Evolutionary conservation across 2,113 vertebrate species (phyloP).

Genomic region (Sturnira hondurensis): DNA sequence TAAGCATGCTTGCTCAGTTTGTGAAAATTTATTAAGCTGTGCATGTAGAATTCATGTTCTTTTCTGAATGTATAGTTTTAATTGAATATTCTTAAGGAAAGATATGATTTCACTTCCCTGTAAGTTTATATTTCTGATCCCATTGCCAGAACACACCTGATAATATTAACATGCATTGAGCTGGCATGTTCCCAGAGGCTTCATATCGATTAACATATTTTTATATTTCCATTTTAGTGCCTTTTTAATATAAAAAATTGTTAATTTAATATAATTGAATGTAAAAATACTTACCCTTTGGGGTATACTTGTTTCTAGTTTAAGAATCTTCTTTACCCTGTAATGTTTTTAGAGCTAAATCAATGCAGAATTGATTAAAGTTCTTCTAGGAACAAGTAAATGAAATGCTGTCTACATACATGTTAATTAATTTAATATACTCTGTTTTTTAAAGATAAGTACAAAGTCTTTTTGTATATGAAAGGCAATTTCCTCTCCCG

Average conservation of each 20-base stretch:
- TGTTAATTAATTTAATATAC: background rate
- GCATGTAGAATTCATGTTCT: background rate
- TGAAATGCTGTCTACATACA: background rate
- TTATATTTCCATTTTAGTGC: background rate
- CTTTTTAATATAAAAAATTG: background rate
- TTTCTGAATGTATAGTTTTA: background rate
- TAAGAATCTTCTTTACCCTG: background rate
- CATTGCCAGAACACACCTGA: background rate
- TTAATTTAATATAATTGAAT: background rate
- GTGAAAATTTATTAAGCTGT: background rate
- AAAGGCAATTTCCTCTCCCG: background rate
- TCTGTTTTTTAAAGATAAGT: background rate
- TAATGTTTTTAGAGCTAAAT: conserved; percentile 7
- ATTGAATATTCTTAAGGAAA: background rate
- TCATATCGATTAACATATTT: background rate
- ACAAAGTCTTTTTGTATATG: background rate
- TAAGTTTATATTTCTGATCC: background rate
- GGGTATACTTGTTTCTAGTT: background rate
- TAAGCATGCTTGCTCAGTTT: background rate
- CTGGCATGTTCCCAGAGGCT: background rate
- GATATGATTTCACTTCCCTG: background rate
- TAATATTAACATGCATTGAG: background rate
- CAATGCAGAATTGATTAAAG: conserved; percentile 1
- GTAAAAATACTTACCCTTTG: background rate
- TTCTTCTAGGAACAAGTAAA: background rate